These are phyloP conservation scores for Clarias gariepinus DNA, from an alignment of 2,113 vertebrate genomes.

Conservation along the genomic window DNA sequence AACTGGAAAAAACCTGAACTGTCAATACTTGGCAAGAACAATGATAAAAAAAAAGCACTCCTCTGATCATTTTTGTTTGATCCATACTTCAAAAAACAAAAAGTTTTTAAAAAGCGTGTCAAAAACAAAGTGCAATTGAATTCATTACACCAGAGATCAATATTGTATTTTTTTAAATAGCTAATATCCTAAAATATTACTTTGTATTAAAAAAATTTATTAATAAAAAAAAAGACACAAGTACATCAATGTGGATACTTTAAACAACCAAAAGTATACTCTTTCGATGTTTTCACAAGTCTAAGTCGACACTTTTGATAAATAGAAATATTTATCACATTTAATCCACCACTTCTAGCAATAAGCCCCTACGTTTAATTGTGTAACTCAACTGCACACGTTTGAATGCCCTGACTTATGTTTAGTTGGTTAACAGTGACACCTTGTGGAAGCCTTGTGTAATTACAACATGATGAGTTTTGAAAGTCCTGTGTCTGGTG, in stretches of 20 bases:
- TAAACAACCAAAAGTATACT: no score
- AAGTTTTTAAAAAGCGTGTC: no score
- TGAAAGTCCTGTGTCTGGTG: neutral
- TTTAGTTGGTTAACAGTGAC: neutral
- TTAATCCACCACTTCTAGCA: neutral
- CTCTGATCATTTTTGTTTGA: neutral
- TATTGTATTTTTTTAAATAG: neutral
- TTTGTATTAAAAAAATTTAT: no score
- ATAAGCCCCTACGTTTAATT: neutral
- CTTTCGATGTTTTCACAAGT: no score
- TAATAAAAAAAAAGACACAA: neutral
- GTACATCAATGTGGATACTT: no score
- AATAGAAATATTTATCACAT: no score
- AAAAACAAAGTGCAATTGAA: neutral
- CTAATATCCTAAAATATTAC: neutral
- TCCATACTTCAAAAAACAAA: neutral
- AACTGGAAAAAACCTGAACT: neutral
- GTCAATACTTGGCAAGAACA: neutral
- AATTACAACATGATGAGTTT: neutral
- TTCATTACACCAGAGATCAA: neutral
- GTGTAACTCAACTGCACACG: neutral
- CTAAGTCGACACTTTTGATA: no score
- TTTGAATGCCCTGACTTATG: no score
- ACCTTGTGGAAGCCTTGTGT: neutral
- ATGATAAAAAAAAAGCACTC: neutral